Evolutionary conservation across 2,888 invertebrate species (phyloP).

Genomic region (Chalcis sispes): DNA sequence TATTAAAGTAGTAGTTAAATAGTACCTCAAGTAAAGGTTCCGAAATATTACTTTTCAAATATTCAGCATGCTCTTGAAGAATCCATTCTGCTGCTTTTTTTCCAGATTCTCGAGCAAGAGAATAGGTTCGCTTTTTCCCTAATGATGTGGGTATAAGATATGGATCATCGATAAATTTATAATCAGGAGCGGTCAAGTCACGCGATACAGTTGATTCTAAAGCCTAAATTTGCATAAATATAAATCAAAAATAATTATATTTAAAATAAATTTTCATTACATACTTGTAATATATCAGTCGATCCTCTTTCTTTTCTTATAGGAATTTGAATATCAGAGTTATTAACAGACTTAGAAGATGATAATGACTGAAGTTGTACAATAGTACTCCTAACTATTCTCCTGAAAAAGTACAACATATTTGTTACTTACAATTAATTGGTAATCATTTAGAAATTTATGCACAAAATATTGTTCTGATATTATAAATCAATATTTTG

Average conservation of each 20-base stretch:
- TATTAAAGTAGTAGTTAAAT: slow-evolving; percentile 18
- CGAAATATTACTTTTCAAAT: slow-evolving; percentile 82
- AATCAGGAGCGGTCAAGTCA: slow-evolving; percentile 91
- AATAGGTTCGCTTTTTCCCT: slow-evolving; percentile 82
- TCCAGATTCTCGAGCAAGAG: slow-evolving; percentile 90
- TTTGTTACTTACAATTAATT: too few species aligned
- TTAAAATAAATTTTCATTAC: not conserved
- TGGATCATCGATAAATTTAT: slow-evolving; percentile 95
- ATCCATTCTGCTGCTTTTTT: slow-evolving; percentile 92
- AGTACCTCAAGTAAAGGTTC: slow-evolving; percentile 81
- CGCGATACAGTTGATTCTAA: slow-evolving; percentile 86
- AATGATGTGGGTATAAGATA: slow-evolving; percentile 88
- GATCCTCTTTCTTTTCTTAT: slow-evolving; percentile 85
- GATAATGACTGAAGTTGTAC: slow-evolving; percentile 47
- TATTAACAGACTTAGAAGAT: slow-evolving; percentile 29
- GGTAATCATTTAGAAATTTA: not conserved
- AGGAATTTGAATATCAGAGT: slow-evolving; percentile 79
- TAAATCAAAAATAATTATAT: slow-evolving; percentile 8
- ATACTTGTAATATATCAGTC: slow-evolving; percentile 86
- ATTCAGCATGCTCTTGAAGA: slow-evolving; percentile 83
- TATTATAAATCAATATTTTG: too few species aligned
- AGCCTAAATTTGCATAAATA: slow-evolving; percentile 76
- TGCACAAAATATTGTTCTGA: not conserved
- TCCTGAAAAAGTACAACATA: slow-evolving; percentile 43
- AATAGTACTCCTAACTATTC: slow-evolving; percentile 43